Base-by-base conservation (phyloP, 2,797 vertebrate species). In the Taenioides sp. region DNA sequence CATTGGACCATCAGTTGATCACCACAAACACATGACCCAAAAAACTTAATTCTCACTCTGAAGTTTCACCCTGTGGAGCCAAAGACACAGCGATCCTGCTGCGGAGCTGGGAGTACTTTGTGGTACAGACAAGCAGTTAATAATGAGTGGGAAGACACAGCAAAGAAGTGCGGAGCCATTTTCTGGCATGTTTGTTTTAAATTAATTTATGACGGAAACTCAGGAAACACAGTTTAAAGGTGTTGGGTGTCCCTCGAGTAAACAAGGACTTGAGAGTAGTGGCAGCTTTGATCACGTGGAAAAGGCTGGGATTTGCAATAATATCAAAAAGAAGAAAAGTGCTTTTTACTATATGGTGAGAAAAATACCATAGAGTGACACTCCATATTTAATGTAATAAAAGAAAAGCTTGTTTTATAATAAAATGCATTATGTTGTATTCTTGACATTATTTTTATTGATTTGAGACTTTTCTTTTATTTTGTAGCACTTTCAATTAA, bases 1-100 rank as follows among this genome's bases (percentile, higher is more conserved):
- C 94, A 88, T 50, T 99, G 97, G 97, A 67, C 86, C 59, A 95
- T 98, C 82, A 93, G 92, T 73, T 98, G 95, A 95, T 80, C 75
- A 61, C 40, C 70, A 52, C 20, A 31, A 23, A n/a, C 4, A 73
- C 4, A 73, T 73, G 79, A 86, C 59, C 55, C 68, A 69, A 66
- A 77, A 73, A 62, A 70, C 75, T 66, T n/a, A 34, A 71, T 57
- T 69, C 47, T 72, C 25, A 69, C 43, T 31, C 73, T 70, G 76
- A 70, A 79, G 82, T 72, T 16, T 23, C 54, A 58, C 47, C 59
- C 65, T 23, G 0, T 71, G 71, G 67, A 64, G 67, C 60, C 64
- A 72, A 66, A 65, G 65, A 54, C 22, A 61, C 62, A 70, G 18
- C 28, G 27, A 78, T 70, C 74, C 31, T 52, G 18, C 58, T 67